Conservation (phyloP, 2,113 vertebrate genomes). For the Merops nubicus region DNA sequence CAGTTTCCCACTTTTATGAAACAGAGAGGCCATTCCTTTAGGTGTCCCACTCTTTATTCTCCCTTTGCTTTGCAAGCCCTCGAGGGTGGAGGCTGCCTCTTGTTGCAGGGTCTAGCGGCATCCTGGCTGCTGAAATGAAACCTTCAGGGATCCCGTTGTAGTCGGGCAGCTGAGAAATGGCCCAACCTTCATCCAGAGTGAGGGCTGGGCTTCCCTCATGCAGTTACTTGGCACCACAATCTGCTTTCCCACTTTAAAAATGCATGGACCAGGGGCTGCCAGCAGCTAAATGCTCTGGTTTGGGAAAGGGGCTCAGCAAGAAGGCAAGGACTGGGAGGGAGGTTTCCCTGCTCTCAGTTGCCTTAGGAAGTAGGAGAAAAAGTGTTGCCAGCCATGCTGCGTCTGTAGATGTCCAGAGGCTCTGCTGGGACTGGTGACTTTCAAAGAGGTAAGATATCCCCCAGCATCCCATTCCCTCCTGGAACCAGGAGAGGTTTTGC, state of each 20-base stretch:
- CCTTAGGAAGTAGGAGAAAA: neutral
- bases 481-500: neutral
- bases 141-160: rapidly evolving
- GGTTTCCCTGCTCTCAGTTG: neutral
- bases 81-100: neutral
- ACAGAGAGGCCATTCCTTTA: neutral
- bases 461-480: neutral
- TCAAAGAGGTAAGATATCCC: neutral
- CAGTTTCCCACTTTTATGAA: neutral
- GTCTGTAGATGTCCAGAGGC: neutral
- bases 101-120: neutral
- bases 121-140: neutral
- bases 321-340: neutral
- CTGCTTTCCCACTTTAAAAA: neutral
- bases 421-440: neutral
- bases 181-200: rapidly evolving
- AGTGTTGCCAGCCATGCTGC: neutral
- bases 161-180: neutral
- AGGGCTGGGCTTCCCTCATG: neutral
- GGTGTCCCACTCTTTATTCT: neutral
- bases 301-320: neutral
- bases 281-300: neutral
- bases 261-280: neutral
- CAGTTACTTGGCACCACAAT: neutral
- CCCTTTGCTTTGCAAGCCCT: neutral